A percentile compares a stretch with the other conserved stretches of the same genome.
These are phyloP conservation scores for Morelia viridis DNA, from an alignment of 2,797 vertebrate species.

Conservation along the genomic window DNA sequence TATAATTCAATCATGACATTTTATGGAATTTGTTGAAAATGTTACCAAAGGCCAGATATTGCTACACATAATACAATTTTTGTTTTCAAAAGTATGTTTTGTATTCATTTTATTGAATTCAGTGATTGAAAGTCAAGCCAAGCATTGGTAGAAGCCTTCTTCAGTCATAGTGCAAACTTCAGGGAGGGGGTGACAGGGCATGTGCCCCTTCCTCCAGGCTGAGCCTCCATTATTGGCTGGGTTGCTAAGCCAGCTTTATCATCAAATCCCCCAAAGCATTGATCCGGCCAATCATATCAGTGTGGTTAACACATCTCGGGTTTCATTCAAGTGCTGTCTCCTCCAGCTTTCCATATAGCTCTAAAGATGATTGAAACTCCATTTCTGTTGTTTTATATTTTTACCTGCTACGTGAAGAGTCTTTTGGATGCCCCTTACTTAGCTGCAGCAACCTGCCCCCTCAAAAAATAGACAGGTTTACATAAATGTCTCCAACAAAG, in stretches of 20 bases:
- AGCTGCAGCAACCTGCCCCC: background rate
- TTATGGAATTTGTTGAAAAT: slow-evolving; percentile 61
- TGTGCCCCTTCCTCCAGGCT: background rate
- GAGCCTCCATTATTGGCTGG: background rate
- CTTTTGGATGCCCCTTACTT: background rate
- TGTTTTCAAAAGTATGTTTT: slow-evolving; percentile 23
- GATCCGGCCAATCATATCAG: background rate
- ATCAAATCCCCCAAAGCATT: background rate
- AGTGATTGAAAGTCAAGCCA: slow-evolving; percentile 4
- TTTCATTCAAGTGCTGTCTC: background rate
- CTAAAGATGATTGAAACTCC: background rate
- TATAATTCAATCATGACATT: slow-evolving; percentile 50
- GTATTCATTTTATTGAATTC: slow-evolving; percentile 32
- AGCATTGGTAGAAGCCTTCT: background rate
- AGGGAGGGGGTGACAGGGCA: background rate
- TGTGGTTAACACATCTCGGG: background rate
- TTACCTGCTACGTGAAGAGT: background rate
- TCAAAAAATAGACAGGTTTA: background rate
- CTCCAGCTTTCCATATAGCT: background rate
- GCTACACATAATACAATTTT: slow-evolving; percentile 53
- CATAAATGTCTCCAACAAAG: background rate
- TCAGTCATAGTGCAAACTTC: background rate
- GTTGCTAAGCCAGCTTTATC: background rate
- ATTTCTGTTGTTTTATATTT: background rate
- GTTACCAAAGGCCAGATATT: slow-evolving; percentile 62